These are phyloP conservation scores for Clostera curtula DNA, from an alignment of 2,888 invertebrate genomes.

Conservation along the genomic window DNA sequence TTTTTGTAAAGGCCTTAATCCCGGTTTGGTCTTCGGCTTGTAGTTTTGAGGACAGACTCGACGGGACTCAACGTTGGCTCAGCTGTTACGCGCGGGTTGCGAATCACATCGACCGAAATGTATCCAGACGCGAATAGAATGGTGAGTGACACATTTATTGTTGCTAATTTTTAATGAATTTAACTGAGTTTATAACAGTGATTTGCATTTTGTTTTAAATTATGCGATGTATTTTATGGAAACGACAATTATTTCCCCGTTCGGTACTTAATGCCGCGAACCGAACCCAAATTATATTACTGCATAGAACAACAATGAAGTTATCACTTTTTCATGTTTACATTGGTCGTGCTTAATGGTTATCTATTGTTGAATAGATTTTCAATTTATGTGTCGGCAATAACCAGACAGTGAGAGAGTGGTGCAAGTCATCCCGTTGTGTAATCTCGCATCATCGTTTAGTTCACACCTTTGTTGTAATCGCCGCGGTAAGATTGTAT, in stretches of 20 bases:
- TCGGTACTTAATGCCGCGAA: no score
- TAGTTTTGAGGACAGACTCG: slow-evolving; percentile 34
- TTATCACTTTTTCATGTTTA: slow-evolving; percentile 19
- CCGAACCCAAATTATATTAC: neutral
- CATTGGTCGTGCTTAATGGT: slow-evolving; percentile 22
- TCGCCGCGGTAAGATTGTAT: slow-evolving; percentile 23
- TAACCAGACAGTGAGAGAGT: slow-evolving; percentile 15
- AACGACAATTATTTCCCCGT: no score
- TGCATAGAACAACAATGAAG: slow-evolving; percentile 2
- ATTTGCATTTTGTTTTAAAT: slow-evolving; percentile 11
- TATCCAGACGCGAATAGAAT: slow-evolving; percentile 36
- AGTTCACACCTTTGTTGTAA: slow-evolving; percentile 31
- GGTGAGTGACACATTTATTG: slow-evolving; percentile 39
- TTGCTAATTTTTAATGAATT: slow-evolving; percentile 3
- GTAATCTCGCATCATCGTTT: slow-evolving; percentile 9
- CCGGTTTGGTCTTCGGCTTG: slow-evolving; percentile 24
- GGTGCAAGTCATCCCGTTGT: slow-evolving; percentile 27
- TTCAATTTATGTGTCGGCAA: slow-evolving; percentile 27
- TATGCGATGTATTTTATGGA: no score
- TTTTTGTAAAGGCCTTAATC: slow-evolving; percentile 39
- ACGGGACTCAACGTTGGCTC: slow-evolving; percentile 37
- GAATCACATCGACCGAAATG: slow-evolving; percentile 36
- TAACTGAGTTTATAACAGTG: slow-evolving; percentile 4
- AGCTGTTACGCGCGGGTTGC: slow-evolving; percentile 25
- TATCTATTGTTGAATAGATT: slow-evolving; percentile 30